Percentiles rank a stretch among this genome's conserved stretches.
phyloP scores from a whole-genome alignment of 2,113 vertebrate genomes.

The Anseranas semipalmata region DNA sequence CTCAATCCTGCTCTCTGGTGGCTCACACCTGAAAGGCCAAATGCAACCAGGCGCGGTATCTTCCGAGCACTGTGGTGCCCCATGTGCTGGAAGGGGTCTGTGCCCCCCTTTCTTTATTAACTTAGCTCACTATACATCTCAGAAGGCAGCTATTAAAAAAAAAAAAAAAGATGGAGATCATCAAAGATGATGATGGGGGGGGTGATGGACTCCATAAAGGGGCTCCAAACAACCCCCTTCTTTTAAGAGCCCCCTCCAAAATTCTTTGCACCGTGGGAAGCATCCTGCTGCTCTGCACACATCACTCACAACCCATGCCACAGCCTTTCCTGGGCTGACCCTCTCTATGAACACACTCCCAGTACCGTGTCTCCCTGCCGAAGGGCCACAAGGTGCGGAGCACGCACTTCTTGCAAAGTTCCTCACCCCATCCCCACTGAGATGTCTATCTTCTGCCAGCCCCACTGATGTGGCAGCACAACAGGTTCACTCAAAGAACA shows the following conservation, averaged over 20 bases:
- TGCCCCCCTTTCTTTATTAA: background rate
- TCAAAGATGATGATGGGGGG: background rate
- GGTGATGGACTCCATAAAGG: accelerated
- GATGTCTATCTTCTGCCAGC: accelerated
- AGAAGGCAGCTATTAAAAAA: background rate
- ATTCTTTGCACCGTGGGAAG: background rate
- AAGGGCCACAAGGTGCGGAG: background rate
- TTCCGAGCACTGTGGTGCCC: accelerated
- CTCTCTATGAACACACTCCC: background rate
- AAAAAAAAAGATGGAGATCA: background rate
- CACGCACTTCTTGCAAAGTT: background rate
- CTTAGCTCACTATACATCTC: background rate
- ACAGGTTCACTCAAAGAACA: background rate
- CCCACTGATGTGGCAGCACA: accelerated
- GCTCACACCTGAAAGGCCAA: background rate
- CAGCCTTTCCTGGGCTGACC: background rate
- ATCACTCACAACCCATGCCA: background rate
- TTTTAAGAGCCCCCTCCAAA: background rate
- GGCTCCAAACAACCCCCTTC: background rate
- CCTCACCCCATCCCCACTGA: background rate
- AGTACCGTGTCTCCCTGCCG: accelerated
- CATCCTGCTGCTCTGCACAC: background rate
- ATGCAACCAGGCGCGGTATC: accelerated
- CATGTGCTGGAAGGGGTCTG: background rate
- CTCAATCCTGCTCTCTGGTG: slow-evolving; percentile 64